Evolutionary conservation across 2,797 vertebrate genomes (phyloP).

Genomic region (Propithecus deckenii): DNA sequence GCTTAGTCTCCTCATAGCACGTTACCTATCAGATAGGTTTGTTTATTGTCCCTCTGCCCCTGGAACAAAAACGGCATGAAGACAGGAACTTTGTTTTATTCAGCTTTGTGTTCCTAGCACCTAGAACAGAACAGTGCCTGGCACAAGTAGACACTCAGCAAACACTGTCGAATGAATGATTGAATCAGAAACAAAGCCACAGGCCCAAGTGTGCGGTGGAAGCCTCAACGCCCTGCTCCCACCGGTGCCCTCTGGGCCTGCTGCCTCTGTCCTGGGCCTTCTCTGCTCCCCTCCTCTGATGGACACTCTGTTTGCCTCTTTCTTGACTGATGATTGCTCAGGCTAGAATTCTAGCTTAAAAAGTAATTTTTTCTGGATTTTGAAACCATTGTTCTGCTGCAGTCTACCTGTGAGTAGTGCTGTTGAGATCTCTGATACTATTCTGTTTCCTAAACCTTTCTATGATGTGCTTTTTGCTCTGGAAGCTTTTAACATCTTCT

Average conservation of each 20-base stretch:
- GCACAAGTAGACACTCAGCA: not conserved
- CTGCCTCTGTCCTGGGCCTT: not conserved
- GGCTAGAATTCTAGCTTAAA: not conserved
- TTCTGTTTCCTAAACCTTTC: not conserved
- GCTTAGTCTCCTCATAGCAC: not conserved
- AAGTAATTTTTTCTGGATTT: not conserved
- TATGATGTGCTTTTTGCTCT: not conserved
- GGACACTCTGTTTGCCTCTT: not conserved
- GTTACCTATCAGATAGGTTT: not conserved
- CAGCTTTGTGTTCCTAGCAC: not conserved
- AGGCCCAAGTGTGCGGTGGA: not conserved
- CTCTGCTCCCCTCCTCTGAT: not conserved
- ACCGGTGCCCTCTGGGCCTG: not conserved
- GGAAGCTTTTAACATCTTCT: not conserved
- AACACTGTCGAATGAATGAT: not conserved
- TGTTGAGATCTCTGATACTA: not conserved
- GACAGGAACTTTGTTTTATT: not conserved
- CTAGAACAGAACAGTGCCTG: not conserved
- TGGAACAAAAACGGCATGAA: not conserved
- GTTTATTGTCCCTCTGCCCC: not conserved
- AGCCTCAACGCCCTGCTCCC: fast-evolving
- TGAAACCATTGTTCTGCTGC: not conserved
- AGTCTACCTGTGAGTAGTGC: not conserved
- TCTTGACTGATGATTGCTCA: not conserved
- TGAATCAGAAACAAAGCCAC: not conserved